These are phyloP conservation scores for Esox masquinongy DNA, from an alignment of 2,797 vertebrate genomes.

Conservation along the genomic window DNA sequence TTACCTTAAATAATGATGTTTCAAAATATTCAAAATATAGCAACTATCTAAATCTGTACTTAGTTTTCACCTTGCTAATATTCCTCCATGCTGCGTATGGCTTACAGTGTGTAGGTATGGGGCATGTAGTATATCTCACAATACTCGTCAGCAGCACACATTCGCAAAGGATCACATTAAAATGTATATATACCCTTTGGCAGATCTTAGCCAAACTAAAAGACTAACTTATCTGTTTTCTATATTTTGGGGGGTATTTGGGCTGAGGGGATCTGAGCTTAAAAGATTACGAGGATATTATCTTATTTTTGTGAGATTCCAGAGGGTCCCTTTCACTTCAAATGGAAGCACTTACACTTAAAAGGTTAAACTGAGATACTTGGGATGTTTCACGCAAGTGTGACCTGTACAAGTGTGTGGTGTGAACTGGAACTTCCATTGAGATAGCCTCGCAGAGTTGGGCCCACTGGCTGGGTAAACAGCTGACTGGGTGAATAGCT, in stretches of 20 bases:
- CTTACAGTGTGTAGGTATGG: neutral
- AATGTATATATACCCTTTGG: constrained; percentile 20
- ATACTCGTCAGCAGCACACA: constrained; percentile 22
- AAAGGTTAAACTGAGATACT: neutral
- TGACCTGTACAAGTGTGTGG: too few species aligned
- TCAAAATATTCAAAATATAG: too few species aligned
- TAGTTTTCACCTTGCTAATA: neutral
- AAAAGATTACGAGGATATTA: constrained; percentile 58
- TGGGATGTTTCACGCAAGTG: too few species aligned
- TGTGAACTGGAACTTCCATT: too few species aligned
- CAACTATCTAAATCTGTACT: neutral
- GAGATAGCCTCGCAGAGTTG: too few species aligned
- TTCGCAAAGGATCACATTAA: neutral
- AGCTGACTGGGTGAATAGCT: too few species aligned
- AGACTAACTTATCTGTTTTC: constrained; percentile 32
- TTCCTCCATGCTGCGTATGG: neutral
- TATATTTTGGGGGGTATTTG: constrained; percentile 53
- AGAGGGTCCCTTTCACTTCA: constrained; percentile 50
- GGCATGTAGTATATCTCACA: constrained; percentile 6
- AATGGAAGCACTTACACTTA: constrained; percentile 49
- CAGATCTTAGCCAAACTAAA: constrained; percentile 30
- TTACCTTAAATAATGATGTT: too few species aligned
- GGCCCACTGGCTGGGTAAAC: too few species aligned
- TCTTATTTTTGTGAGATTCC: constrained; percentile 61
- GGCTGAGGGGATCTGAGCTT: constrained; percentile 44